Base-by-base conservation (phyloP, 2,797 vertebrate genomes). In the Hoplostethus atlanticus region DNA sequence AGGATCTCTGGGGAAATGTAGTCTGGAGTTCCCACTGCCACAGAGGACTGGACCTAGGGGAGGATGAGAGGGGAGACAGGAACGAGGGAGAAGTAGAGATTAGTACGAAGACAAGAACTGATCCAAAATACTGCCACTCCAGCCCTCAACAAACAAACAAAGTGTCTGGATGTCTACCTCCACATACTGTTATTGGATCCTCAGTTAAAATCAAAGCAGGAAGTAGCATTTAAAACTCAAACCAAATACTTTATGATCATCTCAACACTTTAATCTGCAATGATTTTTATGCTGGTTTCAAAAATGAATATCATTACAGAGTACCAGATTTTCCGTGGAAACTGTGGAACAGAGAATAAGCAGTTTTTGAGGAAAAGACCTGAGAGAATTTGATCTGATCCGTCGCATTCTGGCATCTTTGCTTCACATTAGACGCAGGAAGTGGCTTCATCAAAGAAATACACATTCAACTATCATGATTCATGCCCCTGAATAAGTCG, bases 1-100 rank as follows among this genome's bases (percentile, higher is more conserved):
- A 99, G 95, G 85, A 99, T 99, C 94, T 99, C 98, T 54, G 98
- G 98, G 79, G 98, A 99, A 84, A 99, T 99, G 87, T 99, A 99
- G 89, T 99, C 98, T 30, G 98, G 98, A 0, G 98, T 99, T 75
- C 98, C 98, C 78, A 99, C 98, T 10, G 98, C 98, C 68, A 99
- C 98, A 0, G 98, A 99, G 64, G 98, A 99, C 81, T 99, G 98
- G 74, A 99, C 97, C 98, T 99, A 65, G 38, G 51, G 13, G 15
- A 17, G 46, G 36, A 59, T 11, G 46, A 48, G 28, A 42, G 3
- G 42, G 36, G 0, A 48, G 34, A 36, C 34, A 36, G 34, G 34
- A 36, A 36, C 6, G 7, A 40, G n/a, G 2, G 17, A 64, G 30
- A 60, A 17, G 52, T 56, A 1, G 58, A 52, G 53, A 31, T 44